A percentile compares a stretch with the other conserved stretches of the same genome.
Evolutionary conservation across 2,797 vertebrate genomes (phyloP).

Genomic region (Coluber constrictor): DNA sequence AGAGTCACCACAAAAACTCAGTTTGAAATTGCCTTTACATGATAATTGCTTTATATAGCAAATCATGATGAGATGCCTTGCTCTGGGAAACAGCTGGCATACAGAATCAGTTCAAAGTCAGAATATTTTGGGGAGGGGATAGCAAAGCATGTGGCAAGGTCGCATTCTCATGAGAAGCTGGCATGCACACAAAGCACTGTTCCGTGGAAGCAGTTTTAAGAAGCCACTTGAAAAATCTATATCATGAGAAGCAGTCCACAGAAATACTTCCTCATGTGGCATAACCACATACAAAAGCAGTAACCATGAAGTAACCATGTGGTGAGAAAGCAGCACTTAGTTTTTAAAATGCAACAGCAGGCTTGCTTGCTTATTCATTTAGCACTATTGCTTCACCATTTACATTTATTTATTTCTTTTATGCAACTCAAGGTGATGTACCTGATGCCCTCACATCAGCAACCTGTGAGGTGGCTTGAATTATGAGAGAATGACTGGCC

Average conservation of each 20-base stretch:
- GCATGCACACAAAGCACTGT: background rate
- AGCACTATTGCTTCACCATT: background rate
- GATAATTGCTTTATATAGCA: background rate
- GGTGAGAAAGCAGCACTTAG: background rate
- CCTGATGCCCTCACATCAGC: background rate
- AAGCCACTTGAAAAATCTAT: background rate
- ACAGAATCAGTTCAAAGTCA: background rate
- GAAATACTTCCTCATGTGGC: background rate
- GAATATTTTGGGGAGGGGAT: background rate
- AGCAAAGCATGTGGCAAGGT: background rate
- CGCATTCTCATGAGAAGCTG: background rate
- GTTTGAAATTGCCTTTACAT: background rate
- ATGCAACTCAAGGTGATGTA: background rate
- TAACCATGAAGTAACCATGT: background rate
- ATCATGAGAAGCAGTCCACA: background rate
- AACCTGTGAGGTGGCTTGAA: background rate
- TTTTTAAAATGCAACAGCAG: background rate
- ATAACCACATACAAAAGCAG: background rate
- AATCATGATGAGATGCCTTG: background rate
- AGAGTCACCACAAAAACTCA: background rate
- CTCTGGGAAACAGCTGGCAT: background rate
- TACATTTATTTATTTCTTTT: background rate
- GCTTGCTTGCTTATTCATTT: background rate
- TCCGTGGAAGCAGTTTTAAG: background rate
- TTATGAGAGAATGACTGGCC: background rate